Conservation (phyloP, 2,888 invertebrate species). For the Elaeidobius kamerunicus region DNA sequence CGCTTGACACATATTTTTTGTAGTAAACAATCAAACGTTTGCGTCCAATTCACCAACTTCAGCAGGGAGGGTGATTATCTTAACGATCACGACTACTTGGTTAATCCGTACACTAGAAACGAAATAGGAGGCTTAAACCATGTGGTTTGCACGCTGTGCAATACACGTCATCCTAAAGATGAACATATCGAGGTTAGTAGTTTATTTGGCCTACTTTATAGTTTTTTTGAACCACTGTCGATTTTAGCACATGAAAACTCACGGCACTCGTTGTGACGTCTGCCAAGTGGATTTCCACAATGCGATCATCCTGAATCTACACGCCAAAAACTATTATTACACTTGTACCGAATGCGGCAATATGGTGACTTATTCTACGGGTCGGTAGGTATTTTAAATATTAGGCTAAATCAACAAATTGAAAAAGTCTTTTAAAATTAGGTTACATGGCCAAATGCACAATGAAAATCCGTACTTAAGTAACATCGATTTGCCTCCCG, state of each 20-base stretch:
- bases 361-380: conserved; percentile 20
- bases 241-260: conserved; percentile 34
- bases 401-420: too few relatives aligned
- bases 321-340: conserved; percentile 27
- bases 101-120: conserved; percentile 33
- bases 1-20: too few relatives aligned
- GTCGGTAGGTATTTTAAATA: too few relatives aligned
- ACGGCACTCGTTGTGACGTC: conserved; percentile 25
- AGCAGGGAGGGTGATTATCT: conserved; percentile 34
- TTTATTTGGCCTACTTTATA: too few relatives aligned
- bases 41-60: conserved; percentile 20
- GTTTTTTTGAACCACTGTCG: too few relatives aligned
- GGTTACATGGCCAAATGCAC: conserved; percentile 26
- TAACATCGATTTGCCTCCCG: too few relatives aligned
- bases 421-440: too few relatives aligned
- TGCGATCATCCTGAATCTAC: conserved; percentile 34
- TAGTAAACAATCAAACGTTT: background rate
- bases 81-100: conserved; percentile 37
- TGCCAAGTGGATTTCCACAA: conserved; percentile 31
- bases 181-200: conserved; percentile 17
- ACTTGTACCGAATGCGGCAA: conserved; percentile 25
- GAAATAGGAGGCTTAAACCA: conserved; percentile 11
- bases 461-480: background rate
- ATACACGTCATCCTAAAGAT: background rate
- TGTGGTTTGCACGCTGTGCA: conserved; percentile 23